These are phyloP conservation scores for Macrosteles quadrilineatus DNA, from an alignment of 1,140 invertebrate species.

Conservation along the genomic window DNA sequence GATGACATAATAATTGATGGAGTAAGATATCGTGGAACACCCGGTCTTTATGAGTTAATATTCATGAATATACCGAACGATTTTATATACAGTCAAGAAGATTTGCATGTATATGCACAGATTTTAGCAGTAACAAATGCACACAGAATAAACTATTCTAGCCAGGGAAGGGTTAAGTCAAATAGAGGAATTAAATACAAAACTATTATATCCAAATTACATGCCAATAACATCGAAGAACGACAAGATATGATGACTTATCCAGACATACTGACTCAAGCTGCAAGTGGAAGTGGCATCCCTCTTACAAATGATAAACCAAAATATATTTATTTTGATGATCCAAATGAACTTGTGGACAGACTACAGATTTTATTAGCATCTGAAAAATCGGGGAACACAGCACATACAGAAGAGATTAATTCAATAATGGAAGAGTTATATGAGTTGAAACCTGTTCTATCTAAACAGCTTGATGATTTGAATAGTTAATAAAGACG, in stretches of 20 bases:
- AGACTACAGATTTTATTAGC: neutral
- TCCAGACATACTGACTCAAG: too few relatives aligned
- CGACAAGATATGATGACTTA: too few relatives aligned
- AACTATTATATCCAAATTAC: too few relatives aligned
- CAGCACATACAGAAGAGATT: neutral
- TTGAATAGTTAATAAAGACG: neutral
- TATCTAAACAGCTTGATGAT: too few relatives aligned
- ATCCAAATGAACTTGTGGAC: constrained; percentile 21
- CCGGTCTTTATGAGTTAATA: constrained; percentile 14
- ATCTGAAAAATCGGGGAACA: constrained; percentile 7
- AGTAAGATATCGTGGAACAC: neutral
- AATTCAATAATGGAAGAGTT: constrained; percentile 6
- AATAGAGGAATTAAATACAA: constrained; percentile 13
- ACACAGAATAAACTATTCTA: constrained; percentile 8
- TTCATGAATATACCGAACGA: neutral
- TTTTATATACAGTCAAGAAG: neutral
- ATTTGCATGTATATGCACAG: neutral
- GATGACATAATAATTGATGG: neutral
- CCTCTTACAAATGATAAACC: neutral
- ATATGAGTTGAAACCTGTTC: neutral
- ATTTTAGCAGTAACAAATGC: neutral
- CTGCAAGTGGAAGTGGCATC: neutral
- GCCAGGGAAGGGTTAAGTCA: neutral
- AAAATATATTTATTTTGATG: neutral
- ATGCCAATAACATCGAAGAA: too few relatives aligned